These are phyloP conservation scores for Drosophila pallidifrons DNA, from an alignment of 1,140 invertebrate species.

Conservation along the genomic window DNA sequence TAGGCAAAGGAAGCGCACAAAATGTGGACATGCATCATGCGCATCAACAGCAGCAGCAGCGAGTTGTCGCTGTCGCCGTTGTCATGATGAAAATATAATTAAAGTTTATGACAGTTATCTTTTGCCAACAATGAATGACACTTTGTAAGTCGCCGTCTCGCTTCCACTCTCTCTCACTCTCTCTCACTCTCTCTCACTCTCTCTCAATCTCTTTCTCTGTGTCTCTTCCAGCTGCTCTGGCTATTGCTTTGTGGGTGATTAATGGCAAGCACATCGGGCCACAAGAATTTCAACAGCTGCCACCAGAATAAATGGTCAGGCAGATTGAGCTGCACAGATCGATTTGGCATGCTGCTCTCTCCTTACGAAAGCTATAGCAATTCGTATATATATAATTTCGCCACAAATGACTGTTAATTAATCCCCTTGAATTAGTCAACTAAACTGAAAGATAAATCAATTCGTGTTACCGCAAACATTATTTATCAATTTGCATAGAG, in stretches of 20 bases:
- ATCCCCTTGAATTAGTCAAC: slow-evolving; percentile 15
- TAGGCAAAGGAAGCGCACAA: slow-evolving; percentile 17
- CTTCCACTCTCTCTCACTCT: too few relatives aligned
- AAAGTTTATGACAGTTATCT: slow-evolving; percentile 83
- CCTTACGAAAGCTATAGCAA: background rate
- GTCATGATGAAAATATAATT: slow-evolving; percentile 80
- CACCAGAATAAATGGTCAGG: slow-evolving; percentile 36
- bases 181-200: too few relatives aligned
- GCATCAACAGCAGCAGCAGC: slow-evolving; percentile 27
- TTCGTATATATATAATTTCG: slow-evolving; percentile 2
- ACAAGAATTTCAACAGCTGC: slow-evolving; percentile 30
- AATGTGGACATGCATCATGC: slow-evolving; percentile 49
- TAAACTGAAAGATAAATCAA: slow-evolving; percentile 12
- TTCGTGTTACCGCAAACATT: slow-evolving; percentile 20
- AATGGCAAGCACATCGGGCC: slow-evolving; percentile 51
- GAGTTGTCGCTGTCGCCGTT: slow-evolving; percentile 34
- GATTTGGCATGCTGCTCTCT: slow-evolving; percentile 17
- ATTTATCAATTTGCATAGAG: slow-evolving; percentile 19
- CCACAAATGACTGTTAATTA: slow-evolving; percentile 22
- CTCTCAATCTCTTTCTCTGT: background rate
- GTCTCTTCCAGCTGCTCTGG: background rate
- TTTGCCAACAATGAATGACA: slow-evolving; percentile 72
- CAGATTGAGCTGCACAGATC: slow-evolving; percentile 34
- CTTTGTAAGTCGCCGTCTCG: slow-evolving; percentile 14
- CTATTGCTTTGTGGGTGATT: slow-evolving; percentile 49